Conservation (phyloP, 2,888 invertebrate species). For the Lasius platythorax region DNA sequence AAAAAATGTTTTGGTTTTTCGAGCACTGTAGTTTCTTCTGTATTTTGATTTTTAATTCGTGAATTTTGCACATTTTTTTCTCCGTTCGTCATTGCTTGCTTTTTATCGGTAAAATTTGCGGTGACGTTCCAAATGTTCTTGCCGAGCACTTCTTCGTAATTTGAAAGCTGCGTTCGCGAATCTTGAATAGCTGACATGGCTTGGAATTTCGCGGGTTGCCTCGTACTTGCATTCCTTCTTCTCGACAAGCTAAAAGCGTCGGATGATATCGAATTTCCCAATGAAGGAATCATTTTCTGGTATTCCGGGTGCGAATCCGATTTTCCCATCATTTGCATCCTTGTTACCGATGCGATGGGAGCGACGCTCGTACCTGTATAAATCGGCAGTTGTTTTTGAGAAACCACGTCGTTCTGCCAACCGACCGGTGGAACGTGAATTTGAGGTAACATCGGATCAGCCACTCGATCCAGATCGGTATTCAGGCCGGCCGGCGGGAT, state of each 20-base stretch:
- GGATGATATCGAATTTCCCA: slow-evolving; percentile 22
- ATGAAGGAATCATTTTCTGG: slow-evolving; percentile 24
- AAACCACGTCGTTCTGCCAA: slow-evolving; percentile 72
- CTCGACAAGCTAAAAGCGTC: slow-evolving; percentile 71
- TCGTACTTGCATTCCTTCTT: slow-evolving; percentile 63
- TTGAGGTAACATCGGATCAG: slow-evolving; percentile 61
- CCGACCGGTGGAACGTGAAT: slow-evolving; percentile 73
- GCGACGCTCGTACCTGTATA: slow-evolving; percentile 23
- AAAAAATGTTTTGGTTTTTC: slow-evolving; percentile 81
- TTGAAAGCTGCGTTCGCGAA: not conserved
- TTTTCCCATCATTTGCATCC: slow-evolving; percentile 27
- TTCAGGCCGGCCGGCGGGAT: slow-evolving; percentile 57
- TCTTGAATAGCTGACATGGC: slow-evolving; percentile 26
- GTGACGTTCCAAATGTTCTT: slow-evolving; percentile 64
- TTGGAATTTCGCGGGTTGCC: slow-evolving; percentile 27
- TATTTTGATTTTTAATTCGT: not conserved
- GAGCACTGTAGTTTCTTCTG: slow-evolving; percentile 22
- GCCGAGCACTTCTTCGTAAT: slow-evolving; percentile 25
- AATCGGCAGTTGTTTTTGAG: slow-evolving; percentile 46
- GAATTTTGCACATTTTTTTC: not conserved
- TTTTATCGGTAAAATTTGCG: not conserved
- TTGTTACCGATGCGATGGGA: not conserved
- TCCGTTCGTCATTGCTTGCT: slow-evolving; percentile 1
- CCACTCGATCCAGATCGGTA: slow-evolving; percentile 43
- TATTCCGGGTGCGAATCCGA: slow-evolving; percentile 27